Evolutionary conservation across 2,888 invertebrate genomes (phyloP), one percentile per base, ranked within the genome.

Genomic region (Euzophera pinguis): DNA sequence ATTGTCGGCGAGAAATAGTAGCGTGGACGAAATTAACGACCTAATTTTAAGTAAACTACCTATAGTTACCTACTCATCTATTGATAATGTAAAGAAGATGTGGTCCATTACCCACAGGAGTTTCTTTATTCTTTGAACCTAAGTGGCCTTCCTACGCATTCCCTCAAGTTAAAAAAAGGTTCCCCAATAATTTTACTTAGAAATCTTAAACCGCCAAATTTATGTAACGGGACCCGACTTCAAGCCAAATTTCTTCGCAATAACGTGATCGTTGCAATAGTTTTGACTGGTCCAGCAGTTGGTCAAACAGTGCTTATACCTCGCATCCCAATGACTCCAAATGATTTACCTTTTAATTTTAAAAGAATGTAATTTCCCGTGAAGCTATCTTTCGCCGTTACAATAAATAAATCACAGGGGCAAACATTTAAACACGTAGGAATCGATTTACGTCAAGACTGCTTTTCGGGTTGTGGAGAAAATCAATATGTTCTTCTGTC

Each of bases 11-110:
- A 29, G 29, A 29, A 29, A 29, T 7, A 29, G 29, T 29, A 29
- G 29, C 29, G 64, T 60, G 10, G 53, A 57, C 14, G 58, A 50
- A 29, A 50, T 42, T 32, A 42, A 50, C n/a, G 29, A 50, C 16
- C n/a, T 52, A 47, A 60, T 29, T 29, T 29, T 60, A 39, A 53
- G 7, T 53, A 59, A 29, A 29, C 29, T 29, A 6, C 29, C 29
- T 7, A 29, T 29, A 29, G 29, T 7, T 29, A 29, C 37, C 47
- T 63, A 62, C 55, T 57, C 22, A 42, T 62, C 61, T 13, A 58
- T 65, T 53, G 63, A 67, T 56, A 61, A 48, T 34, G 61, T 64
- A 27, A 58, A 55, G 49, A 53, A 65, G 59, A 63, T 52, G 60
- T 53, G 34, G 57, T 63, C 16, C 29, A 62, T 49, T 62, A 52